Conservation (phyloP, 2,888 invertebrate genomes). For the Falcaria lacertinaria region DNA sequence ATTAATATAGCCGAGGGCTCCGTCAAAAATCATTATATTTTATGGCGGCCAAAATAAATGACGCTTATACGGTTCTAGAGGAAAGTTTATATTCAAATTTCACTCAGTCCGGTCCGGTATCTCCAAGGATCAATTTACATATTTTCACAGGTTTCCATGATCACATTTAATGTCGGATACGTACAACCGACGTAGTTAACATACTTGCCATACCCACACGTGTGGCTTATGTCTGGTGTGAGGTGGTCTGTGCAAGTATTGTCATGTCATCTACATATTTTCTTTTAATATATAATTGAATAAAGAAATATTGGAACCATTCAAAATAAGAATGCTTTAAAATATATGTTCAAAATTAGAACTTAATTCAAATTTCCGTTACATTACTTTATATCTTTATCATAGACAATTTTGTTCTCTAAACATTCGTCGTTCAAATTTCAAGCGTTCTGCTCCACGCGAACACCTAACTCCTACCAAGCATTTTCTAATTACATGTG, state of each 20-base stretch:
- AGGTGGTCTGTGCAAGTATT: too few species aligned
- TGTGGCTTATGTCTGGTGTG: background rate
- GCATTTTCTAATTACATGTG: constrained; percentile 63
- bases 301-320: too few species aligned
- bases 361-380: background rate
- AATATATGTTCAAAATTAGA: too few species aligned
- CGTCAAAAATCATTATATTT: constrained; percentile 79
- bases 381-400: too few species aligned
- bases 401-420: constrained; percentile 8
- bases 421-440: constrained; percentile 14
- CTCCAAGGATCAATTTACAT: constrained; percentile 79
- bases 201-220: constrained; percentile 16
- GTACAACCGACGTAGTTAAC: constrained; percentile 30
- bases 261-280: too few species aligned
- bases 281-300: too few species aligned
- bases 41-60: constrained; percentile 76
- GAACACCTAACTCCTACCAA: constrained; percentile 44
- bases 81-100: constrained; percentile 79
- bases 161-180: constrained; percentile 60
- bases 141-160: constrained; percentile 75
- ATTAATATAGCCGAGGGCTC: constrained; percentile 68
- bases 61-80: constrained; percentile 65
- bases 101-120: constrained; percentile 70
- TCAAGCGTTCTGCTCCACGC: constrained; percentile 25
- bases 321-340: too few species aligned